Conservation (phyloP, 2,113 vertebrate species). For the Solea senegalensis region DNA sequence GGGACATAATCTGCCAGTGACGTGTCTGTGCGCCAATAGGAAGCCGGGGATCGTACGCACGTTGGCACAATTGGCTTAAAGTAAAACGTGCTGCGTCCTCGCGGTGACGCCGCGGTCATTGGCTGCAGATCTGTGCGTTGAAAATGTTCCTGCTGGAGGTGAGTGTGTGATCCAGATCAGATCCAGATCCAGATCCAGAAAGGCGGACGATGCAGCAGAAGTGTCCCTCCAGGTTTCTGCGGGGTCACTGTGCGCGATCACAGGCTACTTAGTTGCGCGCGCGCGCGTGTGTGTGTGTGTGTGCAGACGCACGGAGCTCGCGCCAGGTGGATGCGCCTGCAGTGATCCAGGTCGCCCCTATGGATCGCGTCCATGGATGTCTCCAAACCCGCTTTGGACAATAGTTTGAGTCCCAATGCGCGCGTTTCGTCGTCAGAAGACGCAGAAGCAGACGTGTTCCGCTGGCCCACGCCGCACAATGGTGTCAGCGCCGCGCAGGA, state of each 20-base stretch:
- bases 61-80: constrained; percentile 55
- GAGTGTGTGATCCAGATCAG: constrained; percentile 7
- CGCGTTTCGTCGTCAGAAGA: constrained; percentile 58
- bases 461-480: constrained; percentile 67
- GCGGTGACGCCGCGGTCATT: constrained; percentile 31
- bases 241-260: constrained; percentile 60
- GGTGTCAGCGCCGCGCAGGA: constrained; percentile 51
- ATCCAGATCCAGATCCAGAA: neutral
- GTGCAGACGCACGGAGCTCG: constrained; percentile 49
- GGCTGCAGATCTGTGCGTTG: constrained; percentile 27
- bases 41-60: constrained; percentile 35
- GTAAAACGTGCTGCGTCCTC: constrained; percentile 26
- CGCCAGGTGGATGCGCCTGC: constrained; percentile 79
- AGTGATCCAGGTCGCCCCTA: constrained; percentile 77
- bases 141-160: constrained; percentile 4
- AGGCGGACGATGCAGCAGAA: constrained; percentile 44
- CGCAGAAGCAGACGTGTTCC: constrained; percentile 66
- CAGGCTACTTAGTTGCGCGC: constrained; percentile 34
- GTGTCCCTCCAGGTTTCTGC: constrained; percentile 22
- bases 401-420: constrained; percentile 67
- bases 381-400: constrained; percentile 78
- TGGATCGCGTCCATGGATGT: constrained; percentile 84
- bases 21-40: constrained; percentile 63
- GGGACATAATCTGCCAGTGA: constrained; percentile 40
- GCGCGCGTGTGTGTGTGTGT: constrained; percentile 15